phyloP scores from a whole-genome alignment of 2,888 invertebrate genomes.

The Coleophora flavipennella region DNA sequence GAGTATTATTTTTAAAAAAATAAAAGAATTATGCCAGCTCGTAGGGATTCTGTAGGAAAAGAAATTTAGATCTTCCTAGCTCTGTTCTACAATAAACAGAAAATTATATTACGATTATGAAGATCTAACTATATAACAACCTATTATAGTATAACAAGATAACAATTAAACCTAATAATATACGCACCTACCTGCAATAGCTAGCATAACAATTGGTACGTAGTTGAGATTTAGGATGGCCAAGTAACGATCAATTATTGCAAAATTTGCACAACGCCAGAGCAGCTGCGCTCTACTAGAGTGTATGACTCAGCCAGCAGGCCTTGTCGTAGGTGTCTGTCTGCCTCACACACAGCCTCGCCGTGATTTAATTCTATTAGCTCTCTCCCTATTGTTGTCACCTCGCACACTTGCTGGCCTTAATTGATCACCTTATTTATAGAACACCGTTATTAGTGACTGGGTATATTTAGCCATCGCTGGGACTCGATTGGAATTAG shows the following conservation, averaged over 20 bases:
- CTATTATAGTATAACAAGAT: too few relatives aligned
- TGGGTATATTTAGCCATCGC: too few relatives aligned
- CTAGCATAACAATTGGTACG: neutral
- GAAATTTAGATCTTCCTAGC: too few relatives aligned
- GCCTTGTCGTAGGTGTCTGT: constrained; percentile 35
- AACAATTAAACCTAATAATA: too few relatives aligned
- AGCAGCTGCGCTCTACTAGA: constrained; percentile 45
- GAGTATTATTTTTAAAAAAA: too few relatives aligned
- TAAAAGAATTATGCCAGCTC: too few relatives aligned
- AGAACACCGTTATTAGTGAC: neutral
- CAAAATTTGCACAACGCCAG: constrained; percentile 44
- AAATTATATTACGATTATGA: too few relatives aligned
- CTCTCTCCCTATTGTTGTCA: constrained; percentile 21
- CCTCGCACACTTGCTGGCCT: constrained; percentile 12
- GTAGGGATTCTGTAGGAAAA: too few relatives aligned
- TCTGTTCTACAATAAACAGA: too few relatives aligned
- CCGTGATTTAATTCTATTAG: constrained; percentile 26
- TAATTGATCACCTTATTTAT: constrained; percentile 1
- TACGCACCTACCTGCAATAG: too few relatives aligned
- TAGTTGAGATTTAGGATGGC: neutral
- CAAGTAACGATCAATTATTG: neutral
- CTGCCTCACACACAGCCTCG: constrained; percentile 15
- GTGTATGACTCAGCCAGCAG: constrained; percentile 42
- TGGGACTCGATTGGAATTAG: too few relatives aligned
- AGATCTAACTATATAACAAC: too few relatives aligned